A percentile compares a stretch with the other conserved stretches of the same genome.
phyloP scores from a whole-genome alignment of 1,140 invertebrate species.

The Notospermus geniculatus region DNA sequence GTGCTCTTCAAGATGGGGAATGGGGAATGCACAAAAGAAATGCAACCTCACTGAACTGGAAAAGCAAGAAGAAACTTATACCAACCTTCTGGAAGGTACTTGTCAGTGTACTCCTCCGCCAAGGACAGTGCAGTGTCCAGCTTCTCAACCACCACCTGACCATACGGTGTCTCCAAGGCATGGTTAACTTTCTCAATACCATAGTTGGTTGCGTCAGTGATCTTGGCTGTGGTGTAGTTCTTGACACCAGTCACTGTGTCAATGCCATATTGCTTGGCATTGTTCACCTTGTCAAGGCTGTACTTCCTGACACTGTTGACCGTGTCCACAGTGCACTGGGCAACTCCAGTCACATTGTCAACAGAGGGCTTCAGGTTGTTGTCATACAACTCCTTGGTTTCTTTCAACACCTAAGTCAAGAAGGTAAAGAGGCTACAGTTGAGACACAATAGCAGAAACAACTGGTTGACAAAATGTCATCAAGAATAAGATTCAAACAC shows the following conservation, averaged over 20 bases:
- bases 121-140: constrained; percentile 29
- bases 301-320: constrained; percentile 22
- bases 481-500: too few species aligned
- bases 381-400: constrained; percentile 30
- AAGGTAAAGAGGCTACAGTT: too few species aligned
- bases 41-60: neutral
- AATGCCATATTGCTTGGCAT: constrained; percentile 22
- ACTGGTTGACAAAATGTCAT: too few species aligned
- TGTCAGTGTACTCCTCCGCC: constrained; percentile 36
- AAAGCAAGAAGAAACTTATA: neutral
- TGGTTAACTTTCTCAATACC: constrained; percentile 7
- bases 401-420: constrained; percentile 30
- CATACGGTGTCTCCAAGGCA: constrained; percentile 32
- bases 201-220: constrained; percentile 16
- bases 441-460: too few species aligned
- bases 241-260: constrained; percentile 26
- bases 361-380: constrained; percentile 29
- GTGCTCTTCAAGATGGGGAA: too few species aligned
- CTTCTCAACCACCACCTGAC: constrained; percentile 29
- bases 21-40: too few species aligned
- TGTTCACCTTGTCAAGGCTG: constrained; percentile 19
- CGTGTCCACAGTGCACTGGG: constrained; percentile 23
- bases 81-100: constrained; percentile 30
- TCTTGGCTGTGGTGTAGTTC: constrained; percentile 26
- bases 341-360: constrained; percentile 29